phyloP scores from a whole-genome alignment of 37 sponge, comb jelly and placozoan genomes.

The Agelas oroides region DNA sequence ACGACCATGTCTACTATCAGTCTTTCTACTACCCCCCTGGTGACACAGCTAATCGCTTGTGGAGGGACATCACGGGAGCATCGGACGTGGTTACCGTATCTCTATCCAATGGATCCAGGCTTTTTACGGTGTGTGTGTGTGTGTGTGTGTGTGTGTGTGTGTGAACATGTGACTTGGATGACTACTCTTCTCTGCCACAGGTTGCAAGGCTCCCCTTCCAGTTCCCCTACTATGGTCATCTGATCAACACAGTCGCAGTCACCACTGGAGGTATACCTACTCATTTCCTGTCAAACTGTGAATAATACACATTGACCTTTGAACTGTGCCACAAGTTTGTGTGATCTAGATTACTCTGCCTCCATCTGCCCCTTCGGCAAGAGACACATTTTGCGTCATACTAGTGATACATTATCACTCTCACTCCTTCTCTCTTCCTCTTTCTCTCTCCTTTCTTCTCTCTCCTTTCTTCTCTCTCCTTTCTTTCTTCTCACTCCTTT shows the following conservation, averaged over 20 bases:
- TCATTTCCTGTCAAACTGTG: too few species aligned
- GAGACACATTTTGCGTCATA: too few species aligned
- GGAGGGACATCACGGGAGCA: slow-evolving; percentile 39
- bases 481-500: too few species aligned
- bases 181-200: slow-evolving; percentile 3
- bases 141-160: background rate
- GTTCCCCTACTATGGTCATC: slow-evolving; percentile 80
- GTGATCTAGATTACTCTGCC: too few species aligned
- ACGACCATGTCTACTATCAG: slow-evolving; percentile 61
- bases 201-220: slow-evolving; percentile 32
- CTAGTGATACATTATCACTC: too few species aligned
- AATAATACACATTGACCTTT: too few species aligned
- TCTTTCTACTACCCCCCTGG: slow-evolving; percentile 38
- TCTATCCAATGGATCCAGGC: background rate
- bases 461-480: too few species aligned
- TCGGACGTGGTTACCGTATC: background rate
- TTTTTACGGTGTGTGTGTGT: background rate
- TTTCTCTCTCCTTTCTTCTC: too few species aligned
- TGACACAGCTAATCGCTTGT: background rate
- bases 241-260: slow-evolving; percentile 47
- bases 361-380: too few species aligned
- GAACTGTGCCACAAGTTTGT: background rate
- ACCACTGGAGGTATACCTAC: slow-evolving; percentile 63
- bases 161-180: too few species aligned
- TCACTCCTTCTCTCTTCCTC: too few species aligned